Percentiles rank a stretch among this genome's conserved stretches.
phyloP scores from a whole-genome alignment of 2,113 vertebrate species.

The Dasypus novemcinctus region DNA sequence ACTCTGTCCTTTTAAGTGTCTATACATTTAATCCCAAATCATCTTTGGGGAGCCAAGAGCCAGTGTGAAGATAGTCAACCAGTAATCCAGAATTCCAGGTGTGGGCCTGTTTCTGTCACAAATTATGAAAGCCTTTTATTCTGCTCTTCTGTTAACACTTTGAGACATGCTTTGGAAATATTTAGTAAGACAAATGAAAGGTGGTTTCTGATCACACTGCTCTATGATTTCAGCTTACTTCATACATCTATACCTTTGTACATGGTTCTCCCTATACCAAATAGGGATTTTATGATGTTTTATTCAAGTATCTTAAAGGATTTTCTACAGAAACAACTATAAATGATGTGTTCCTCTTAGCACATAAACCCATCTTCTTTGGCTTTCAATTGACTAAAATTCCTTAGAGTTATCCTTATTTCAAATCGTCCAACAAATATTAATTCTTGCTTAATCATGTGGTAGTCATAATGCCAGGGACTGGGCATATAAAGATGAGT shows the following conservation, averaged over 20 bases:
- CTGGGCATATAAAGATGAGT: neutral
- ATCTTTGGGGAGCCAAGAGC: neutral
- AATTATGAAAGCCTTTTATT: neutral
- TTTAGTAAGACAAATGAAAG: constrained; percentile 17
- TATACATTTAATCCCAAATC: neutral
- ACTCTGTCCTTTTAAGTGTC: neutral
- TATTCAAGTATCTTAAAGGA: neutral
- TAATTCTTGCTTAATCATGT: neutral
- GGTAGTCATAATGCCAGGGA: neutral
- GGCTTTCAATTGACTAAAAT: neutral
- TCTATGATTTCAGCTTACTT: neutral
- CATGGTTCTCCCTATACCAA: neutral
- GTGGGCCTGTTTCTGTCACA: neutral
- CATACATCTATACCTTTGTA: neutral
- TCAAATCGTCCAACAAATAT: neutral
- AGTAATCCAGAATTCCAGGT: neutral
- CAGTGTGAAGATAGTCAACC: neutral
- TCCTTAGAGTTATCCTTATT: neutral
- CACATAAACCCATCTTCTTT: neutral
- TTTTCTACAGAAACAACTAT: neutral
- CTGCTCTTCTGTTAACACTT: neutral
- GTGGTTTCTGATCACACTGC: neutral
- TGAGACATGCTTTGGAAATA: neutral
- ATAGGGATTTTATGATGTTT: neutral
- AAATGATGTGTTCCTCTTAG: neutral